Evolutionary conservation across 2,888 invertebrate species (phyloP).

Genomic region (Epistrophella euchroma): DNA sequence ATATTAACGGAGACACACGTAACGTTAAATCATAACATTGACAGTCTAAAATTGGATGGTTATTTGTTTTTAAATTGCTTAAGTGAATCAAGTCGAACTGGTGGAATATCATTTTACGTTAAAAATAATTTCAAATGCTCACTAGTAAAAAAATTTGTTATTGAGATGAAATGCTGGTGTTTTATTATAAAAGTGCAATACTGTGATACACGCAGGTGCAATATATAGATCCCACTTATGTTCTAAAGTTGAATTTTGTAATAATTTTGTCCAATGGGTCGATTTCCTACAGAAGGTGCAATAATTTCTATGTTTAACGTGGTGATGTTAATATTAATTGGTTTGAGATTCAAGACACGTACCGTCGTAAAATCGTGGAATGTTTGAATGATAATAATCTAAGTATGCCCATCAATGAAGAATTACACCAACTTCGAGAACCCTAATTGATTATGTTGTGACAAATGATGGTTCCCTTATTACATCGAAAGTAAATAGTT

Average conservation of each 20-base stretch:
- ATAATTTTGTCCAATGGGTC: not conserved
- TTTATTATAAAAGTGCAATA: not conserved
- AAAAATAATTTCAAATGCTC: slow-evolving; percentile 1
- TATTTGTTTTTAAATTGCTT: not conserved
- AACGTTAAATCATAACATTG: not conserved
- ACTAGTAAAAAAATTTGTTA: not conserved
- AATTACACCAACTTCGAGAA: not conserved
- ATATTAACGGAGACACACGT: not conserved
- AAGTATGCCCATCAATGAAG: not conserved
- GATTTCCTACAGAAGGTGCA: slow-evolving; percentile 14
- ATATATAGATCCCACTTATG: slow-evolving; percentile 8
- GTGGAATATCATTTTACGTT: not conserved
- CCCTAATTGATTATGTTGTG: not conserved
- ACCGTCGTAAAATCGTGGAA: not conserved
- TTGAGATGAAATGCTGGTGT: not conserved
- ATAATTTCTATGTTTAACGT: not conserved
- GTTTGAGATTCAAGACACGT: not conserved
- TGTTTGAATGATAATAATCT: not conserved
- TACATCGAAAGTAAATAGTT: not conserved
- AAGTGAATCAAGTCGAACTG: not conserved
- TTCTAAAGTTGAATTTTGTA: not conserved
- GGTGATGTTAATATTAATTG: not conserved
- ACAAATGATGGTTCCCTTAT: not conserved
- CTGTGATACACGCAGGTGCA: not conserved
- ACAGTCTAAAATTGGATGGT: not conserved